Percentiles rank a stretch among this genome's conserved stretches.
Conservation (phyloP, 2,113 vertebrate species). For the Erythrocebus patas region DNA sequence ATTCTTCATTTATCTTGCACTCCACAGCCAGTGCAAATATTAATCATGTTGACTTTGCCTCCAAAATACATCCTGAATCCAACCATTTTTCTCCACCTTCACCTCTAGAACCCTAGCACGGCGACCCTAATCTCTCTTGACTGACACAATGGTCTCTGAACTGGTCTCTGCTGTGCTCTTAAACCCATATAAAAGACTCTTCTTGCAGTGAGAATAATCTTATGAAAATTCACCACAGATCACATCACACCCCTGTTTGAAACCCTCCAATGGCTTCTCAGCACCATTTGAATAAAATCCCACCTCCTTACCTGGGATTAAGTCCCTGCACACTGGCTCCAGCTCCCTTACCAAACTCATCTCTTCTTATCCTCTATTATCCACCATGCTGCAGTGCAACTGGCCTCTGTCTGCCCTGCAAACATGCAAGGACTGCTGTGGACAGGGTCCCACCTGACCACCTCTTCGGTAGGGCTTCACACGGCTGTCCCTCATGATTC, state of each 20-base stretch:
- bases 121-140: background rate
- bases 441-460: background rate
- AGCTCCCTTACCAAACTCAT: background rate
- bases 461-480: background rate
- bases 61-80: background rate
- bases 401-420: background rate
- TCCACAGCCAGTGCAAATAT: background rate
- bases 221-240: background rate
- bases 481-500: background rate
- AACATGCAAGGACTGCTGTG: background rate
- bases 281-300: background rate
- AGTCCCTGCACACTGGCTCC: no score
- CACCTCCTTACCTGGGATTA: background rate
- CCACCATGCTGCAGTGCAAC: background rate
- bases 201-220: background rate
- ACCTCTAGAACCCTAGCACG: background rate
- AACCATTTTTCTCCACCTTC: background rate
- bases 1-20: background rate
- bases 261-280: background rate
- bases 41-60: background rate
- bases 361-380: background rate
- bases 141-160: background rate
- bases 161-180: background rate
- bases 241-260: background rate
- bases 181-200: background rate